These are phyloP conservation scores for Drosophila falleni DNA, from an alignment of 2,888 invertebrate species.

Conservation along the genomic window DNA sequence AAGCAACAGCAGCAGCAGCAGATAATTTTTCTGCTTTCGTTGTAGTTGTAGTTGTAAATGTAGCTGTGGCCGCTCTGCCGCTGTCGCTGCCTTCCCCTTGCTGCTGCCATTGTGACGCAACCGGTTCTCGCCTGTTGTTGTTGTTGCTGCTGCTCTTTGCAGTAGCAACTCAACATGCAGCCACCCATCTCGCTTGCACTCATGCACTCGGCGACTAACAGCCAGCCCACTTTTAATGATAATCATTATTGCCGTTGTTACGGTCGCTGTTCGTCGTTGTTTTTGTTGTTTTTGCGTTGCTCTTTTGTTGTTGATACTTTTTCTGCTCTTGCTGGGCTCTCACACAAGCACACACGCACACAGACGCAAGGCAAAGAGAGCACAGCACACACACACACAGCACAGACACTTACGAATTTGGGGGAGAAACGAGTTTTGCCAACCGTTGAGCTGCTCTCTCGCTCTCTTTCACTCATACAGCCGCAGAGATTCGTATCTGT, in stretches of 20 bases:
- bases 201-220: slow-evolving; percentile 61
- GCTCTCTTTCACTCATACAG: slow-evolving; percentile 25
- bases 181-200: slow-evolving; percentile 49
- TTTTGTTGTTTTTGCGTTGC: slow-evolving; percentile 31
- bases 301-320: slow-evolving; percentile 51
- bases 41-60: slow-evolving; percentile 31
- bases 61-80: slow-evolving; percentile 31
- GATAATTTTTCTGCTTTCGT: slow-evolving; percentile 66
- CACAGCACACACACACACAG: not conserved
- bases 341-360: slow-evolving; percentile 28
- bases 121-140: slow-evolving; percentile 61
- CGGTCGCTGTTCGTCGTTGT: slow-evolving; percentile 59
- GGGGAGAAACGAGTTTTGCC: slow-evolving; percentile 71
- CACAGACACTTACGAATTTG: slow-evolving; percentile 32
- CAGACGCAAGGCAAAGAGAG: slow-evolving; percentile 5
- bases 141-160: slow-evolving; percentile 1
- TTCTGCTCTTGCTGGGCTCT: slow-evolving; percentile 47
- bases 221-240: slow-evolving; percentile 83
- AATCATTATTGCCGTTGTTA: slow-evolving; percentile 83
- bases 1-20: slow-evolving; percentile 44
- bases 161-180: slow-evolving; percentile 26
- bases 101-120: slow-evolving; percentile 50
- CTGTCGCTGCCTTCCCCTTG: slow-evolving; percentile 15
- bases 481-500: slow-evolving; percentile 22
- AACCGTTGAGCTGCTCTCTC: slow-evolving; percentile 40